These are phyloP conservation scores for Atethmia centrago DNA, from an alignment of 2,888 invertebrate species.

Conservation along the genomic window DNA sequence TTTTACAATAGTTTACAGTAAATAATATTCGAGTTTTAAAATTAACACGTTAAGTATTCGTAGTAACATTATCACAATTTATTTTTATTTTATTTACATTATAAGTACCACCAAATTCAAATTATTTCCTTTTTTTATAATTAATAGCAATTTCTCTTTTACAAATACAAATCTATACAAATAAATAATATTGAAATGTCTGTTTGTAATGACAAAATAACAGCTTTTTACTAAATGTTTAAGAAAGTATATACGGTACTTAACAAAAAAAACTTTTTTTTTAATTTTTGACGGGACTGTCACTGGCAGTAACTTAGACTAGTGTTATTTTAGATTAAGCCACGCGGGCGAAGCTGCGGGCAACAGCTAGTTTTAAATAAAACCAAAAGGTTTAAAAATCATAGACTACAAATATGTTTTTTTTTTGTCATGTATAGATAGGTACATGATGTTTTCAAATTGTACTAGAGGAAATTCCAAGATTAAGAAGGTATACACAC, in stretches of 20 bases:
- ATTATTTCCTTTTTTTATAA: conserved; percentile 3
- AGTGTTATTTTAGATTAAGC: no score
- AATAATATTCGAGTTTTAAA: conserved; percentile 52
- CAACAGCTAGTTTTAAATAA: background rate
- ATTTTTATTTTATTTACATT: conserved; percentile 47
- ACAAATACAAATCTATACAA: no score
- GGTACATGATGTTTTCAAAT: background rate
- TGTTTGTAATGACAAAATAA: no score
- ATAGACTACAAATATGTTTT: background rate
- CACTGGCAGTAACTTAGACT: no score
- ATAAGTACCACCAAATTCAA: conserved; percentile 36
- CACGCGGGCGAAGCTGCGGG: no score
- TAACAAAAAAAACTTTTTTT: no score
- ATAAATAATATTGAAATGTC: no score
- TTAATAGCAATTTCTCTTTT: conserved; percentile 6
- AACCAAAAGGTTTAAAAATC: conserved; percentile 9
- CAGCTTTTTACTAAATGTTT: no score
- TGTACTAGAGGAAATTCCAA: conserved; percentile 23
- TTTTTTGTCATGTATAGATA: background rate
- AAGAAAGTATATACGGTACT: no score
- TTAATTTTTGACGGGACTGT: no score
- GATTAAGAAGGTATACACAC: conserved; percentile 24
- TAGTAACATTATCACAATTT: conserved; percentile 55
- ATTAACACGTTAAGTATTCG: conserved; percentile 39
- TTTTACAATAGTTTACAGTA: conserved; percentile 42